These are phyloP conservation scores for Amblyjoppa proteus DNA, from an alignment of 2,888 invertebrate species.

Conservation along the genomic window DNA sequence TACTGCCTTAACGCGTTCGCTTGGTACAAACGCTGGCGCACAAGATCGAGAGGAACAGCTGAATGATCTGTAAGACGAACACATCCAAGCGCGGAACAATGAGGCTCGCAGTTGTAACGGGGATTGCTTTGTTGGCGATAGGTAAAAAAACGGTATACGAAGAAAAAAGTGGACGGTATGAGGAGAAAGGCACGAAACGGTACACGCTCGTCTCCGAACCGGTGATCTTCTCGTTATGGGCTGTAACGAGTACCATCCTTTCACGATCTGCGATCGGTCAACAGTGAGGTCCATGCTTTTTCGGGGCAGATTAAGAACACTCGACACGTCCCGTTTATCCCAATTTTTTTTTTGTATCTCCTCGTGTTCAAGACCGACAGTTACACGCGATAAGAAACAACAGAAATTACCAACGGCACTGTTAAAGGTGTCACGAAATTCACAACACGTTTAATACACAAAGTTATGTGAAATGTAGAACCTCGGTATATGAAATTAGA, in stretches of 20 bases:
- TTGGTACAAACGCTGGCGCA: too few species aligned
- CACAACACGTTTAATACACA: too few species aligned
- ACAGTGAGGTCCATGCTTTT: not conserved
- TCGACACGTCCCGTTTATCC: conserved; percentile 15
- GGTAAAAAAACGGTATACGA: not conserved
- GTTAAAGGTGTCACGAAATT: too few species aligned
- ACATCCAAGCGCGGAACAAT: conserved; percentile 35
- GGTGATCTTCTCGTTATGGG: not conserved
- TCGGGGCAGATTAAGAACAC: conserved; percentile 23
- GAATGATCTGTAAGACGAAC: too few species aligned
- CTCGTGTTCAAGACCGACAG: not conserved
- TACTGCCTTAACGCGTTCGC: too few species aligned
- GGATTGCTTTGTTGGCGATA: conserved; percentile 38
- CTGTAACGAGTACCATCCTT: conserved; percentile 35
- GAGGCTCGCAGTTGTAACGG: conserved; percentile 60
- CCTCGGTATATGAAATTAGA: too few species aligned
- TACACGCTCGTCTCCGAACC: conserved; percentile 55
- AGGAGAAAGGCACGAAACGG: conserved; percentile 67
- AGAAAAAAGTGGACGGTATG: conserved; percentile 31
- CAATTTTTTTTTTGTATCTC: not conserved
- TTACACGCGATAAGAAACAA: not conserved
- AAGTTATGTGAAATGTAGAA: too few species aligned
- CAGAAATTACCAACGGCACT: not conserved
- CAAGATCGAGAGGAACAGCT: too few species aligned
- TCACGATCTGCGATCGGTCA: conserved; percentile 31